Evolutionary conservation across 1,140 invertebrate species (phyloP).

Genomic region (Trichogramma pretiosum): DNA sequence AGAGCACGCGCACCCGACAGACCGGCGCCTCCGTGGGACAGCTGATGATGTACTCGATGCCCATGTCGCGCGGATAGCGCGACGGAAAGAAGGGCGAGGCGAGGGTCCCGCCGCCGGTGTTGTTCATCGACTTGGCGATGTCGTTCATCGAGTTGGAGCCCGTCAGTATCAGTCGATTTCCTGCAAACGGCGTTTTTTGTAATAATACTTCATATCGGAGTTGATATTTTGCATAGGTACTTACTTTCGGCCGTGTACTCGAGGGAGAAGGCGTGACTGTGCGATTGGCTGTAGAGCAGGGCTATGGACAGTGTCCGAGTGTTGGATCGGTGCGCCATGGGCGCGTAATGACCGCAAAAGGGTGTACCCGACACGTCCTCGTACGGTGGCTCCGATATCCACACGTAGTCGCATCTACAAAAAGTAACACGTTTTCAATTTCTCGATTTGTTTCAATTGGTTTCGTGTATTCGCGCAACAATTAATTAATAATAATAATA

Average conservation of each 20-base stretch:
- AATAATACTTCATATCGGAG: too few species aligned
- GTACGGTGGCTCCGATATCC: conserved; percentile 61
- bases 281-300: conserved; percentile 53
- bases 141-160: conserved; percentile 40
- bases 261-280: conserved; percentile 57
- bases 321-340: conserved; percentile 51
- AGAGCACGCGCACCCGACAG: conserved; percentile 57
- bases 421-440: too few species aligned
- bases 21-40: conserved; percentile 43
- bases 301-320: conserved; percentile 54
- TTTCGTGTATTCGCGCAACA: too few species aligned
- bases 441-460: too few species aligned
- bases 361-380: conserved; percentile 54
- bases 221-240: too few species aligned
- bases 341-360: conserved; percentile 52
- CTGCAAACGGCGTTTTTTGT: conserved; percentile 44
- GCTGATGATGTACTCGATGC: conserved; percentile 57
- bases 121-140: conserved; percentile 36
- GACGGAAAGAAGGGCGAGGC: conserved; percentile 63
- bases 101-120: conserved; percentile 39
- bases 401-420: conserved; percentile 59
- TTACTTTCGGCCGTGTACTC: conserved; percentile 60
- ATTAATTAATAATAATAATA: neutral
- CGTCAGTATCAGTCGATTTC: conserved; percentile 53
- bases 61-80: conserved; percentile 59